Base-by-base conservation (phyloP, 1,140 invertebrate species). In the Drosophila pectinifera region DNA sequence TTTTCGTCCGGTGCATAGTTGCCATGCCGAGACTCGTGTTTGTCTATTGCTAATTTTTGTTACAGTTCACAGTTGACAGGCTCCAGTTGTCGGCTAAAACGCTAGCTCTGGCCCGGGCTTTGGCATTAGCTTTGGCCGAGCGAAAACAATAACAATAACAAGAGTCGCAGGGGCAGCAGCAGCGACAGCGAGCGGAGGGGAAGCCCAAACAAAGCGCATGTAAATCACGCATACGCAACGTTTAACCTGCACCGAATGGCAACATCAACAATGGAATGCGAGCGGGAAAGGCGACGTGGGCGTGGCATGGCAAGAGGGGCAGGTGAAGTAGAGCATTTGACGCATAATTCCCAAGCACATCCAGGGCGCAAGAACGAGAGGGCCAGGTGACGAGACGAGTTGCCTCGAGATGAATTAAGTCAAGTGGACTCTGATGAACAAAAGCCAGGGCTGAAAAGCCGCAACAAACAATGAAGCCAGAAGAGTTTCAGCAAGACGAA, bases 211-310 rank as follows among this genome's bases (percentile, higher is more conserved):
- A 86, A 82, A 68, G 73, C 65, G 59, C 79, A 86, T 86, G 83
- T 65, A 86, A 86, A 86, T 86, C 83, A 86, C 79, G 79, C 75
- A 86, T 88, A 79, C 82, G 82, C 82, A 86, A 77, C 83, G 83
- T 79, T 79, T 73, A 73, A 86, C 78, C 74, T 76, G 82, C 83
- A 54, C 61, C 41, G 45, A 76, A 67, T 54, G 73, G 49, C 73
- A 76, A 86, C 83, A 79, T 82, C 62, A 82, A 88, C 82, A 86
- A 76, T 67, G 57, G 31, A 7, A 22, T 14, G 31, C 6, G 10
- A 20, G 11, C 6, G n/a, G 39, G 11, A 22, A 13, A 18, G 34
- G 26, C 22, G 22, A 22, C 22, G 4, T 22, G 22, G 22, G 22
- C 4, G 22, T 22, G 22, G 49, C 28, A 34, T 36, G 38, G 24